These are phyloP conservation scores for Pristionchus exspectatus DNA, from an alignment of 2,888 invertebrate genomes.

Conservation along the genomic window DNA sequence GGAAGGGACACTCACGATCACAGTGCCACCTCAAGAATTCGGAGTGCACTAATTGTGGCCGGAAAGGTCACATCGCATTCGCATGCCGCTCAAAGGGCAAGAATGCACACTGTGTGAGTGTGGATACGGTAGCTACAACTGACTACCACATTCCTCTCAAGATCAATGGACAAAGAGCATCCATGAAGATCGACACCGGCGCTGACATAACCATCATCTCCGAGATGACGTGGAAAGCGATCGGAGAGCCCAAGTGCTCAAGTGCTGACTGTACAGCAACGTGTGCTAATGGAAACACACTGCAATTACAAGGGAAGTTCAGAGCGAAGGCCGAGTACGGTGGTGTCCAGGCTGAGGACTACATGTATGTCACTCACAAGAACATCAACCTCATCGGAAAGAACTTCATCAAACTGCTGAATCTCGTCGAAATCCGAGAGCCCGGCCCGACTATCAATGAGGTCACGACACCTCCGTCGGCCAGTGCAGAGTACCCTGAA, in stretches of 20 bases:
- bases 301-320: constrained; percentile 27
- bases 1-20: background rate
- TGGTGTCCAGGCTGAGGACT: background rate
- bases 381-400: too few species aligned
- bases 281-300: constrained; percentile 31
- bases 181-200: background rate
- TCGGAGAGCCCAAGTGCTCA: constrained; percentile 40
- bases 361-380: constrained; percentile 15
- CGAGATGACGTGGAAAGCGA: constrained; percentile 30
- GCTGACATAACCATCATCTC: constrained; percentile 26
- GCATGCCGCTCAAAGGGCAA: background rate
- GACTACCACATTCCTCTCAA: background rate
- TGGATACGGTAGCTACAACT: background rate
- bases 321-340: background rate
- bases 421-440: too few species aligned
- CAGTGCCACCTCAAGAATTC: constrained; percentile 6
- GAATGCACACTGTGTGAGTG: background rate
- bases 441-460: too few species aligned
- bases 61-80: constrained; percentile 13
- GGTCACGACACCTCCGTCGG: too few species aligned
- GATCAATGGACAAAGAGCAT: background rate
- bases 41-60: background rate
- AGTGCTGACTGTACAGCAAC: background rate
- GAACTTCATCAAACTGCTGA: too few species aligned
- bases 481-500: too few species aligned